Evolutionary conservation across 2,797 vertebrate genomes (phyloP).

Genomic region (Muscicapa comitata): DNA sequence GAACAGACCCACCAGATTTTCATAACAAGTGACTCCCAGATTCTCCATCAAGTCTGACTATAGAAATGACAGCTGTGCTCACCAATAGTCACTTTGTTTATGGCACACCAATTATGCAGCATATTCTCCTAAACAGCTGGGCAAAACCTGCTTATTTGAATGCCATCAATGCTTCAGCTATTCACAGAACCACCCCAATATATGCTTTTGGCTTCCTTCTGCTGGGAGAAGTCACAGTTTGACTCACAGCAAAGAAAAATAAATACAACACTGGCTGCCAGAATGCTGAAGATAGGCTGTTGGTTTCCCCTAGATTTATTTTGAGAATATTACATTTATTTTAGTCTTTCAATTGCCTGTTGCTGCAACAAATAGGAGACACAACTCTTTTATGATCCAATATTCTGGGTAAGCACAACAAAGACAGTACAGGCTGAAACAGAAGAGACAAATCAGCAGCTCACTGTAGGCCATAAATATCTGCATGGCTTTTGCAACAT

Average conservation of each 20-base stretch:
- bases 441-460: not conserved
- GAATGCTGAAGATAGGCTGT: not conserved
- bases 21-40: not conserved
- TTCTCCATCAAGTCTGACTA: not conserved
- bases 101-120: not conserved
- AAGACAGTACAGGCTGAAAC: not conserved
- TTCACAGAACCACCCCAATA: not conserved
- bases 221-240: not conserved
- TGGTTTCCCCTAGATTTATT: conserved; percentile 14
- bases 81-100: not conserved
- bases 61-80: not conserved
- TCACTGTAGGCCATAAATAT: not conserved
- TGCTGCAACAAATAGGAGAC: not conserved
- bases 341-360: not conserved
- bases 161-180: not conserved
- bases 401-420: not conserved
- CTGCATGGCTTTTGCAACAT: not conserved
- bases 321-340: conserved; percentile 4
- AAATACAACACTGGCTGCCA: not conserved
- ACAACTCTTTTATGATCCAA: not conserved
- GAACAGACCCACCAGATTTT: not conserved
- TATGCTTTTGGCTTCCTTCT: not conserved
- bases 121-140: conserved; percentile 24
- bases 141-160: not conserved
- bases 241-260: conserved; percentile 6